Conservation (phyloP, 2,113 vertebrate genomes). For the Stercorarius parasiticus region DNA sequence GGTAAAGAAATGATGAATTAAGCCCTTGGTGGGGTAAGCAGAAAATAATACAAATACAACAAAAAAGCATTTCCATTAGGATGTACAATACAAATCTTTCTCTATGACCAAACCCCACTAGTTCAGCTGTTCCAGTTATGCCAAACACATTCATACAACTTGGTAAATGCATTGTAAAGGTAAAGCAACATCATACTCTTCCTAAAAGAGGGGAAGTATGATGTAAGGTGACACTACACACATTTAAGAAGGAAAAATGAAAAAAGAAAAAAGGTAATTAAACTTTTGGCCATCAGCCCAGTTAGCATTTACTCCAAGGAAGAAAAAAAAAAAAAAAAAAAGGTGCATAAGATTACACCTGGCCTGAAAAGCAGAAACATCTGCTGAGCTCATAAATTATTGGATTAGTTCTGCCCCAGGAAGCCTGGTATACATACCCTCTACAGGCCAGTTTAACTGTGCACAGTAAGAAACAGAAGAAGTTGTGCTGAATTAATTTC, state of each 20-base stretch:
- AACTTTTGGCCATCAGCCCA: slow-evolving; percentile 16
- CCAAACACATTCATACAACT: not conserved
- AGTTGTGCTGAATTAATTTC: not conserved
- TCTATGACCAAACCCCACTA: not conserved
- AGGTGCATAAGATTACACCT: slow-evolving; percentile 38
- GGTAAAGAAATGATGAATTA: not conserved
- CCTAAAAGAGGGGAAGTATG: not conserved
- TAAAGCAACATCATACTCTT: not conserved
- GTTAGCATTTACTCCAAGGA: not conserved
- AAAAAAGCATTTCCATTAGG: not conserved
- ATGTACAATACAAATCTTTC: not conserved
- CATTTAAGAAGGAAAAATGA: not conserved
- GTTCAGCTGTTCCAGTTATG: not conserved
- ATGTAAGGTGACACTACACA: not conserved
- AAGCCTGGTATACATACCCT: not conserved
- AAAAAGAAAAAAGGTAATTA: not conserved
- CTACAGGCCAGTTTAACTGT: not conserved
- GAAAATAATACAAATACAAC: not conserved
- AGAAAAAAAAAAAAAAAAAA: not conserved
- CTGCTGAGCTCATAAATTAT: slow-evolving; percentile 17
- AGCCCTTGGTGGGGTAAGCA: not conserved
- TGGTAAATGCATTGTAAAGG: not conserved
- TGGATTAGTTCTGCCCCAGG: slow-evolving; percentile 47
- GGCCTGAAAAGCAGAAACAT: slow-evolving; percentile 41
- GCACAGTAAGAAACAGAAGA: not conserved